phyloP scores from a whole-genome alignment of 2,113 vertebrate species.

The Barnardius zonarius region DNA sequence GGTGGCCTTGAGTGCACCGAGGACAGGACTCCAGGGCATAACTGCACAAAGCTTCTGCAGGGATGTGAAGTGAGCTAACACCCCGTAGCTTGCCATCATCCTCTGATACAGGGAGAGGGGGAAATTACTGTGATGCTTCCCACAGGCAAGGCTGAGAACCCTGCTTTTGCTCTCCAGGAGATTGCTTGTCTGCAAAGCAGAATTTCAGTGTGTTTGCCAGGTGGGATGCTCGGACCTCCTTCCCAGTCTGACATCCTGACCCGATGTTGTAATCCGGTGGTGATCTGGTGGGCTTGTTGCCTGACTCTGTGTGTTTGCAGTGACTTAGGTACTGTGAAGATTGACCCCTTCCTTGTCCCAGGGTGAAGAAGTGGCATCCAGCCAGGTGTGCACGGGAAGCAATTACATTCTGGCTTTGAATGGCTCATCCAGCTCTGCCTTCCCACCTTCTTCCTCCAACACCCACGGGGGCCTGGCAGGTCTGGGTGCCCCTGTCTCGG shows the following conservation, averaged over 20 bases:
- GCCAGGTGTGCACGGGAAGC: neutral
- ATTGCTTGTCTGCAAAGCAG: neutral
- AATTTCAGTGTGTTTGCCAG: neutral
- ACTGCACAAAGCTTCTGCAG: neutral
- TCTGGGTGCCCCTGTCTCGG: accelerated
- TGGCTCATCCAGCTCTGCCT: neutral
- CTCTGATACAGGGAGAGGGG: neutral
- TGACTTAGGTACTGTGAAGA: neutral
- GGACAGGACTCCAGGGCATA: neutral
- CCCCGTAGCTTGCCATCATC: neutral
- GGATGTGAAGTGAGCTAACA: neutral
- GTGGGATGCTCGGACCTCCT: neutral
- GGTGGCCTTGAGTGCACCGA: neutral
- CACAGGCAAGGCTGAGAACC: neutral
- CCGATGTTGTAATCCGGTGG: neutral
- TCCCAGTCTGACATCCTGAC: neutral
- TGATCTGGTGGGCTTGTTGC: neutral
- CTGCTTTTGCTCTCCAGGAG: neutral
- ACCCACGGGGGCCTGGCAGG: accelerated
- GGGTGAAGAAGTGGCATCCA: neutral
- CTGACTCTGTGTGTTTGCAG: neutral
- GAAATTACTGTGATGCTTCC: neutral
- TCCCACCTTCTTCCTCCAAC: neutral
- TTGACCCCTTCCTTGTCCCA: neutral
- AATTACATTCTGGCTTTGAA: neutral